phyloP scores from a whole-genome alignment of 2,113 vertebrate species.

The Heliornis fulica region DNA sequence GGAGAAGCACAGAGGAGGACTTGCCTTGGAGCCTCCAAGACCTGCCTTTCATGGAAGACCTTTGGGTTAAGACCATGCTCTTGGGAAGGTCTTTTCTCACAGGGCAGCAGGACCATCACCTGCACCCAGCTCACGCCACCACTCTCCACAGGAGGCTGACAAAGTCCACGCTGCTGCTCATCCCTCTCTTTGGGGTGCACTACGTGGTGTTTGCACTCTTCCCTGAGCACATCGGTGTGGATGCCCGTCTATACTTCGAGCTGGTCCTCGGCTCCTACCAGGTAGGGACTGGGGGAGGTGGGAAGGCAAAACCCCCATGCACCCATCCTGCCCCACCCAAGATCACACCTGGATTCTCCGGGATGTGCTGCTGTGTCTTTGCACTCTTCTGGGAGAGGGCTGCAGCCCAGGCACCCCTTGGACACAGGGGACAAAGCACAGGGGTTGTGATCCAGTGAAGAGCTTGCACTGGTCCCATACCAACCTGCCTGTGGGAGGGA shows the following conservation, averaged over 20 bases:
- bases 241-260: constrained; percentile 51
- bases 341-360: neutral
- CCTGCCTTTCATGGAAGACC: neutral
- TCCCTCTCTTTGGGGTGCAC: constrained; percentile 68
- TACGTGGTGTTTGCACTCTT: constrained; percentile 59
- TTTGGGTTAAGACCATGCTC: neutral
- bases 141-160: constrained; percentile 51
- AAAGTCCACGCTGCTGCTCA: constrained; percentile 68
- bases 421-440: neutral
- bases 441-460: neutral
- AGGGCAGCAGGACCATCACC: neutral
- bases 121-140: neutral
- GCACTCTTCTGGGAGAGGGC: neutral
- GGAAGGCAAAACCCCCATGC: neutral
- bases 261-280: constrained; percentile 68
- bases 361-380: neutral
- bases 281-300: neutral
- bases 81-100: neutral
- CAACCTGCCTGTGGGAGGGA: fast-evolving
- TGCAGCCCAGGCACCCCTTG: neutral
- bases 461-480: neutral
- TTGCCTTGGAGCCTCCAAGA: neutral
- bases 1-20: neutral
- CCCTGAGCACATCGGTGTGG: constrained; percentile 20
- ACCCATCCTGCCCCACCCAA: neutral